Conservation (phyloP, 2,113 vertebrate genomes). For the Atlantisia rogersi region DNA sequence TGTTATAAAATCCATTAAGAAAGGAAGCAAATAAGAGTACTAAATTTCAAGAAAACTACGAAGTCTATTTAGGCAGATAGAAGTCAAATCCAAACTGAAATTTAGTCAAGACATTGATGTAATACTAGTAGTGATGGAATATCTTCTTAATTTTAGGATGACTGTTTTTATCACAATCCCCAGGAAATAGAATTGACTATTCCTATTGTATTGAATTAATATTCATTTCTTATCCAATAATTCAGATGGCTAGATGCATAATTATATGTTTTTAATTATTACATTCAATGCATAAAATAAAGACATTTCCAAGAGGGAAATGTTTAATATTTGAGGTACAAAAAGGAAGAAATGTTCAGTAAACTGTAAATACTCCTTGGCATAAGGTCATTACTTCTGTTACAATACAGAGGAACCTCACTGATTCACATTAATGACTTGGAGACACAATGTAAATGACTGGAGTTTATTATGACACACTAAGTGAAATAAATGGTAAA, state of each 20-base stretch:
- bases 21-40: not conserved
- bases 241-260: not conserved
- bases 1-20: not conserved
- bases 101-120: not conserved
- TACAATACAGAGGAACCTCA: not conserved
- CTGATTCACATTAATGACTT: slow-evolving; percentile 14
- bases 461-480: not conserved
- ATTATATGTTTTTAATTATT: not conserved
- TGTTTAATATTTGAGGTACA: not conserved
- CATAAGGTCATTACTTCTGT: slow-evolving; percentile 1
- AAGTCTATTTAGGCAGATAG: not conserved
- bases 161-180: not conserved
- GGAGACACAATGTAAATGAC: not conserved
- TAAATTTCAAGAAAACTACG: not conserved
- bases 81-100: not conserved
- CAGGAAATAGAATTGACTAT: not conserved
- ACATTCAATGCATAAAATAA: not conserved
- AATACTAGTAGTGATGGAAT: not conserved
- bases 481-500: not conserved
- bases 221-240: not conserved
- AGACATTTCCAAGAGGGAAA: not conserved
- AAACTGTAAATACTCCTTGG: slow-evolving; percentile 20
- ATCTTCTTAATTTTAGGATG: not conserved
- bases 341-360: not conserved
- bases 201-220: not conserved